Percentiles rank a stretch among this genome's conserved stretches.
These are phyloP conservation scores for Rapana venosa DNA, from an alignment of 2,888 invertebrate species.

Conservation along the genomic window DNA sequence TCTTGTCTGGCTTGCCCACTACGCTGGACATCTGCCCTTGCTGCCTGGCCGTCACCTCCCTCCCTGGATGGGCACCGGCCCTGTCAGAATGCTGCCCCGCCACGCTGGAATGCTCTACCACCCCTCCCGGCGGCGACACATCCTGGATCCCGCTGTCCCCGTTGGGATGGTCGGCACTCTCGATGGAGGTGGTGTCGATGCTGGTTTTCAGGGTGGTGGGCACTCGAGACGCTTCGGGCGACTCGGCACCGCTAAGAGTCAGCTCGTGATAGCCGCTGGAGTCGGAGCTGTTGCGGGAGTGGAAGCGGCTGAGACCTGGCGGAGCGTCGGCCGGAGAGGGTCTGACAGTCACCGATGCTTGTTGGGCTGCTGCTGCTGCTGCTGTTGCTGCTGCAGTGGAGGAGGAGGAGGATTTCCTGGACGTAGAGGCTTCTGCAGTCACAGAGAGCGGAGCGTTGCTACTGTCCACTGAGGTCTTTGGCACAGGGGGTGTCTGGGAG, in stretches of 20 bases:
- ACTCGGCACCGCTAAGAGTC: conserved; percentile 79
- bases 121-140: conserved; percentile 38
- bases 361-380: conserved; percentile 52
- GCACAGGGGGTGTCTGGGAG: not conserved
- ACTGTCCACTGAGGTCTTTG: not conserved
- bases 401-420: conserved; percentile 51
- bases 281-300: conserved; percentile 86
- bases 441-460: not conserved
- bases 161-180: conserved; percentile 64
- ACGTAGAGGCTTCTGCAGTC: not conserved
- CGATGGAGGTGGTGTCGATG: conserved; percentile 67
- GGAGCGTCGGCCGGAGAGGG: conserved; percentile 44
- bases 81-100: not conserved
- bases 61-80: not conserved
- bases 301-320: conserved; percentile 66
- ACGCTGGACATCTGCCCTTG: conserved; percentile 29
- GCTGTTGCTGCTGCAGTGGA: conserved; percentile 62
- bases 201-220: conserved; percentile 59
- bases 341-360: conserved; percentile 52
- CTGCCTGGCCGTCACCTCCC: not conserved
- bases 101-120: not conserved
- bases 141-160: conserved; percentile 66
- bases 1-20: conserved; percentile 41
- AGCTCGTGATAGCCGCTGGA: conserved; percentile 87
- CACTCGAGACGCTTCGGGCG: conserved; percentile 61